These are phyloP conservation scores for Oeneis ivallda DNA, from an alignment of 2,888 invertebrate genomes.

Conservation along the genomic window DNA sequence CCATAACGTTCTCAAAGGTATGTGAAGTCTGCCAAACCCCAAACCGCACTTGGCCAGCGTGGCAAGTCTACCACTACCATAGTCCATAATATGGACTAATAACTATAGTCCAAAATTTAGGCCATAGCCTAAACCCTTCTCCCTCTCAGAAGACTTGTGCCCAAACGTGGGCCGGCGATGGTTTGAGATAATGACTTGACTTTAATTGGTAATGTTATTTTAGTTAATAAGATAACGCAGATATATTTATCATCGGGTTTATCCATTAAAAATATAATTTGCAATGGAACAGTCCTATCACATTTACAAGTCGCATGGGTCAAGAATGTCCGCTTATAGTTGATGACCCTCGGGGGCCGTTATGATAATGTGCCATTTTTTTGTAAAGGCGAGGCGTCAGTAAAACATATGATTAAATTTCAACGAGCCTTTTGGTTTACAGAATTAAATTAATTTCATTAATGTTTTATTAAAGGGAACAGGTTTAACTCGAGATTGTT, in stretches of 20 bases:
- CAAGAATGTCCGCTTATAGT: conserved; percentile 38
- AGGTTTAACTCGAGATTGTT: neutral
- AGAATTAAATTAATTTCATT: neutral
- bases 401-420: conserved; percentile 31
- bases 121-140: too few relatives aligned
- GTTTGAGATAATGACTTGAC: too few relatives aligned
- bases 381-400: conserved; percentile 25
- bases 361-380: conserved; percentile 38
- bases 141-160: too few relatives aligned
- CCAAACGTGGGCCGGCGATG: too few relatives aligned
- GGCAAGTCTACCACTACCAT: too few relatives aligned
- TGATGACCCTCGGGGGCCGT: conserved; percentile 36
- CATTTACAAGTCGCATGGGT: conserved; percentile 37
- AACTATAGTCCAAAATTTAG: too few relatives aligned
- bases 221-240: neutral
- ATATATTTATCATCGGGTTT: neutral
- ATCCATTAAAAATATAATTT: neutral
- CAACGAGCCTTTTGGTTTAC: neutral
- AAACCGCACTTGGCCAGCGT: too few relatives aligned
- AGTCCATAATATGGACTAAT: too few relatives aligned
- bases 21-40: too few relatives aligned
- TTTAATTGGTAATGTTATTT: too few relatives aligned
- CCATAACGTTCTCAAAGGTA: too few relatives aligned
- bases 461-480: neutral
- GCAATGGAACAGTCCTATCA: conserved; percentile 24